Evolutionary conservation across 2,888 invertebrate species (phyloP).

Genomic region (Eupithecia dodoneata): DNA sequence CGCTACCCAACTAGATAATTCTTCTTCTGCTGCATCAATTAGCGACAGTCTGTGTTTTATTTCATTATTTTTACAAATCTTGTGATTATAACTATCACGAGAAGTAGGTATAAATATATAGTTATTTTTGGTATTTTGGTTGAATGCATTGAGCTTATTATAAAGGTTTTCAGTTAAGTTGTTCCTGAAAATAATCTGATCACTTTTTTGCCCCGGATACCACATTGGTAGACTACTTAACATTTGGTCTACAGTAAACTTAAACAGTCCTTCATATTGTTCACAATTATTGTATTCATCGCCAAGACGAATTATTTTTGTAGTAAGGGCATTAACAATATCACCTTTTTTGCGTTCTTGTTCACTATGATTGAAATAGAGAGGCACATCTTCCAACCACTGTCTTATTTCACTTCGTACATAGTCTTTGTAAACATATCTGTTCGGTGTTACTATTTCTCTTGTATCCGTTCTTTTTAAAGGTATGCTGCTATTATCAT

Average conservation of each 20-base stretch:
- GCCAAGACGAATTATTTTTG: slow-evolving; percentile 50
- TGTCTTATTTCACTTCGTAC: slow-evolving; percentile 49
- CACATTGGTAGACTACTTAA: slow-evolving; percentile 55
- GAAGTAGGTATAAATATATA: background rate
- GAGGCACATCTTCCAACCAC: slow-evolving; percentile 58
- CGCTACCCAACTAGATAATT: slow-evolving; percentile 21
- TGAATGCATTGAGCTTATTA: slow-evolving; percentile 48
- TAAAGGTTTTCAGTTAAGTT: slow-evolving; percentile 52
- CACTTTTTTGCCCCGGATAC: slow-evolving; percentile 48
- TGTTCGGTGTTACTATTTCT: slow-evolving; percentile 31
- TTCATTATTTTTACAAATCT: background rate
- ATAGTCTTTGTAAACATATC: slow-evolving; percentile 48
- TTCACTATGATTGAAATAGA: slow-evolving; percentile 41
- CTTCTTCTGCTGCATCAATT: slow-evolving; percentile 18
- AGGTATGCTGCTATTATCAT: slow-evolving; percentile 6
- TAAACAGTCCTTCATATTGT: slow-evolving; percentile 49
- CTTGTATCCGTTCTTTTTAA: slow-evolving; percentile 24
- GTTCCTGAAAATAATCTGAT: slow-evolving; percentile 47
- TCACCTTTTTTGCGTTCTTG: slow-evolving; percentile 51
- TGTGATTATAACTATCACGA: background rate
- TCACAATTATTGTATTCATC: slow-evolving; percentile 34
- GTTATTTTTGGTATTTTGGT: slow-evolving; percentile 38
- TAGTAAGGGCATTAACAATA: slow-evolving; percentile 52
- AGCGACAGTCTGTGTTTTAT: slow-evolving; percentile 2
- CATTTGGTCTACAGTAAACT: slow-evolving; percentile 52